These are phyloP conservation scores for Mnemiopsis leidyi DNA, from an alignment of 37 sponge, comb jelly and placozoan species.

Conservation along the genomic window DNA sequence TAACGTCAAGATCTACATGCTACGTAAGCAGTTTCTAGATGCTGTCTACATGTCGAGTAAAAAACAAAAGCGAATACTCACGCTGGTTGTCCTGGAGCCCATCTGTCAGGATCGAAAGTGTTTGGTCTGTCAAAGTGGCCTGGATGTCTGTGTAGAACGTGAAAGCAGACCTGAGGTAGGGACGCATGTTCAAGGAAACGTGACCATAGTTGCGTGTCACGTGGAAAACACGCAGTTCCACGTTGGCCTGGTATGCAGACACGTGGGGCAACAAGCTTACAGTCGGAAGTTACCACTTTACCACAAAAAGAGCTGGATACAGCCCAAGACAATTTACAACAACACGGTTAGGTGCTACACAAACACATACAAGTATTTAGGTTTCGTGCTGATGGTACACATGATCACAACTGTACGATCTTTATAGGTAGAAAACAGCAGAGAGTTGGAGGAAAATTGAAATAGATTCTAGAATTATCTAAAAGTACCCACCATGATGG, in stretches of 20 bases:
- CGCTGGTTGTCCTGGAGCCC: constrained; percentile 37
- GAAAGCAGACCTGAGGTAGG: constrained; percentile 48
- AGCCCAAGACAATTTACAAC: not conserved
- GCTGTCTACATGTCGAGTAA: not conserved
- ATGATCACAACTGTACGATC: no score
- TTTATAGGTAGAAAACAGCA: no score
- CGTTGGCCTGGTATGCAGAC: not conserved
- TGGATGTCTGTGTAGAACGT: constrained; percentile 12
- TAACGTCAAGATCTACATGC: no score
- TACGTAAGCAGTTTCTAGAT: no score
- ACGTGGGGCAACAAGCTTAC: not conserved
- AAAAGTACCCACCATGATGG: constrained; percentile 55
- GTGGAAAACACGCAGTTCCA: not conserved
- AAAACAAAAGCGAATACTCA: not conserved
- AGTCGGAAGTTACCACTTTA: not conserved
- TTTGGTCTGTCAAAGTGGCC: constrained; percentile 4
- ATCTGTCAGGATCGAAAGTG: constrained; percentile 33
- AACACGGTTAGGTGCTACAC: not conserved
- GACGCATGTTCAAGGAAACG: not conserved
- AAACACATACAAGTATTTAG: not conserved
- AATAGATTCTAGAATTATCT: no score
- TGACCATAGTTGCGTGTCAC: not conserved
- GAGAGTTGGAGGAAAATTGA: no score
- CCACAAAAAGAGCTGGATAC: not conserved
- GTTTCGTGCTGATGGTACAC: no score